phyloP scores from a whole-genome alignment of 2,797 vertebrate genomes.

The Xenops minutus region DNA sequence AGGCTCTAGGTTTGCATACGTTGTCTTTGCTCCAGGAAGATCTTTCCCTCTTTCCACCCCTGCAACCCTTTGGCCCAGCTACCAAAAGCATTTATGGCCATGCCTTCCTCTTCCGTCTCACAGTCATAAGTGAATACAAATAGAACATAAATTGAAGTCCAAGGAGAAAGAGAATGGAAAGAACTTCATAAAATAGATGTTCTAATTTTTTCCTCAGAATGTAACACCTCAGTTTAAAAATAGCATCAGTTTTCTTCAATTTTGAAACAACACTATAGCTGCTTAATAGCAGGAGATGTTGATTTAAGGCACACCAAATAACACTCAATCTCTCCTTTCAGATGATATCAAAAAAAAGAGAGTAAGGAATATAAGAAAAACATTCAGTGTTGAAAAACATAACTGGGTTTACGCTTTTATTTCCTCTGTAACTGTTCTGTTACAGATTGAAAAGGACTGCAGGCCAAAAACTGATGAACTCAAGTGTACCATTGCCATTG shows the following conservation, averaged over 20 bases:
- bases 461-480: not conserved
- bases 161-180: not conserved
- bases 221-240: not conserved
- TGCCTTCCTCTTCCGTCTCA: not conserved
- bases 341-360: not conserved
- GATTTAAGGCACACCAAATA: not conserved
- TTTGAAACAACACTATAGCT: not conserved
- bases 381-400: not conserved
- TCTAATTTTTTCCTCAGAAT: not conserved
- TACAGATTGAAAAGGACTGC: not conserved
- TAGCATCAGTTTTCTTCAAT: not conserved
- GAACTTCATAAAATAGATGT: not conserved
- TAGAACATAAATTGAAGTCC: not conserved
- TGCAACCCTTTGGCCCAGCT: not conserved
- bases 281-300: not conserved
- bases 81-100: not conserved
- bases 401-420: not conserved
- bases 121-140: not conserved
- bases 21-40: not conserved
- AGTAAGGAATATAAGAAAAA: not conserved
- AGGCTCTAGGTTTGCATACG: not conserved
- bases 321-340: not conserved
- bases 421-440: not conserved
- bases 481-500: not conserved
- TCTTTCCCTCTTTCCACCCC: not conserved